Evolutionary conservation across 2,113 vertebrate genomes (phyloP).

Genomic region (Sebastes fasciatus): DNA sequence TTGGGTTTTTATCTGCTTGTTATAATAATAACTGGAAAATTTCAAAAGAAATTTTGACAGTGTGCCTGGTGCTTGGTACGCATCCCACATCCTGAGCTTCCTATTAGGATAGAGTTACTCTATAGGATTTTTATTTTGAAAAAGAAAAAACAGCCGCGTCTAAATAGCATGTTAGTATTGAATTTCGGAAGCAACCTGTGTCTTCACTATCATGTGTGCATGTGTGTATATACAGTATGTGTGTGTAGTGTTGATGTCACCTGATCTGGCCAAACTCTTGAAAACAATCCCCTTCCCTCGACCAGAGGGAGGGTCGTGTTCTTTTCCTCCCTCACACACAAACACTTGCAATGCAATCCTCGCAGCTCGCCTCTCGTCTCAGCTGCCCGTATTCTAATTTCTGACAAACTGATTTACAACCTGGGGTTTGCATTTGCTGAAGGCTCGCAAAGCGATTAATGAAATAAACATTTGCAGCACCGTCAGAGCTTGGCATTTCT

Average conservation of each 20-base stretch:
- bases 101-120: too few relatives aligned
- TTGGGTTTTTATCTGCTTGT: background rate
- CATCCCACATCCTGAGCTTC: too few relatives aligned
- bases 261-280: conserved; percentile 62
- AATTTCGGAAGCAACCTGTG: background rate
- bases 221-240: background rate
- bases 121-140: too few relatives aligned
- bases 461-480: conserved; percentile 36
- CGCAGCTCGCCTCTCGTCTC: background rate
- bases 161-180: too few relatives aligned
- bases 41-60: too few relatives aligned
- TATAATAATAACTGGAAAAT: background rate
- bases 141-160: too few relatives aligned
- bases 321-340: conserved; percentile 44
- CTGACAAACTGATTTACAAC: conserved; percentile 5
- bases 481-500: conserved; percentile 18
- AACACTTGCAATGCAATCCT: conserved; percentile 55
- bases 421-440: conserved; percentile 5
- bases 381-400: conserved; percentile 21
- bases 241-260: conserved; percentile 42
- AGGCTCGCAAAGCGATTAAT: conserved; percentile 6
- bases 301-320: conserved; percentile 47
- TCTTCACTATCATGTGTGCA: background rate
- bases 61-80: too few relatives aligned
- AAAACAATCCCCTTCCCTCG: conserved; percentile 67